A percentile compares a stretch with the other conserved stretches of the same genome.
These are phyloP conservation scores for Poliocrania exsul DNA, from an alignment of 2,797 vertebrate genomes.

Conservation along the genomic window DNA sequence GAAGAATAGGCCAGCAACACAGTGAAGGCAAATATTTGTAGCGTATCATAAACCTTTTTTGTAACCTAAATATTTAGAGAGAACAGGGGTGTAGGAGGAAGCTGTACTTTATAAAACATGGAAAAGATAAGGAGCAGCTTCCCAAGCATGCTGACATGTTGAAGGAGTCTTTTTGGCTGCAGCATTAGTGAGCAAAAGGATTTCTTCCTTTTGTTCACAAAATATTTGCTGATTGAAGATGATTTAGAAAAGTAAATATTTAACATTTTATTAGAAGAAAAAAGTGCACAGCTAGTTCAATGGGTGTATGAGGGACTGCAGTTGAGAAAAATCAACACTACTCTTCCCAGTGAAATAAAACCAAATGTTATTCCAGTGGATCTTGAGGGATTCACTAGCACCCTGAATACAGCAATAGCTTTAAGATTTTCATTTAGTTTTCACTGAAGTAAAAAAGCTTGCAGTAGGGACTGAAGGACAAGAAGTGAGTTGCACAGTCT, in stretches of 20 bases:
- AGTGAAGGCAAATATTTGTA: slow-evolving; percentile 41
- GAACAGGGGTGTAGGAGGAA: background rate
- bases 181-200: background rate
- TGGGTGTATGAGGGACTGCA: background rate
- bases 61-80: slow-evolving; percentile 36
- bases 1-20: slow-evolving; percentile 13
- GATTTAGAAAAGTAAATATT: background rate
- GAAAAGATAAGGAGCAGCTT: slow-evolving; percentile 3
- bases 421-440: background rate
- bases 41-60: background rate
- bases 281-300: background rate
- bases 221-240: background rate
- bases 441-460: background rate
- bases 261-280: background rate
- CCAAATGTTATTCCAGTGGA: background rate
- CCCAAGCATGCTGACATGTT: background rate
- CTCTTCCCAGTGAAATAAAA: background rate
- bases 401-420: background rate
- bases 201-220: background rate
- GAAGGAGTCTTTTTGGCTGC: background rate
- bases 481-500: fast-evolving
- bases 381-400: background rate
- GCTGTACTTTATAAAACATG: background rate
- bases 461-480: background rate
- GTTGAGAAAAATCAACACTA: background rate